Evolutionary conservation across 1,140 invertebrate genomes (phyloP).

Genomic region (Conopomorpha cramerella): DNA sequence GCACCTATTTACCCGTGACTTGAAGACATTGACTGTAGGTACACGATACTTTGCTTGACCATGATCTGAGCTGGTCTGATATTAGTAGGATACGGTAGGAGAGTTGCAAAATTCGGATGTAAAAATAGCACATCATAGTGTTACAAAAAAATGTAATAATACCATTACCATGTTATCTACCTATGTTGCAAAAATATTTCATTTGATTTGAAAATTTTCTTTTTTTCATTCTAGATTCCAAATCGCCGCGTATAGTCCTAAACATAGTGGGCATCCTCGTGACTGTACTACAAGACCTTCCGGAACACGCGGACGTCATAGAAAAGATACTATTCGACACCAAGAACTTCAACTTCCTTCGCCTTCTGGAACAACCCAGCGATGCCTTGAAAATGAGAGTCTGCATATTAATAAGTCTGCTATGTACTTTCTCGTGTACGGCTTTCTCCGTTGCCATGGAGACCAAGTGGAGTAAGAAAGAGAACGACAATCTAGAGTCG

Average conservation of each 20-base stretch:
- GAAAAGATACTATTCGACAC: slow-evolving; percentile 69
- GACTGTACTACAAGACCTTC: slow-evolving; percentile 73
- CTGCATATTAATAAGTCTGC: slow-evolving; percentile 69
- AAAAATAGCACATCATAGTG: too few relatives aligned
- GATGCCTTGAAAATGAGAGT: slow-evolving; percentile 64
- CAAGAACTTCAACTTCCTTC: slow-evolving; percentile 60
- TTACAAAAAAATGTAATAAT: too few relatives aligned
- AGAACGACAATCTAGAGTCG: slow-evolving; percentile 39
- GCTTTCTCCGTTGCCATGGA: slow-evolving; percentile 70
- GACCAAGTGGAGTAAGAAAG: slow-evolving; percentile 39
- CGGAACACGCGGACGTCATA: slow-evolving; percentile 75
- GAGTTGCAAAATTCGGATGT: too few relatives aligned
- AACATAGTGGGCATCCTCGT: slow-evolving; percentile 74
- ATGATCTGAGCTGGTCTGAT: too few relatives aligned
- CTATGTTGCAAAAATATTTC: too few relatives aligned
- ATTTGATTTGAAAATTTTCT: slow-evolving; percentile 3
- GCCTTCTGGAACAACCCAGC: slow-evolving; percentile 66
- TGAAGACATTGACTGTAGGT: too few relatives aligned
- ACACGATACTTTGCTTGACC: too few relatives aligned
- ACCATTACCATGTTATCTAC: too few relatives aligned
- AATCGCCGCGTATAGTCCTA: slow-evolving; percentile 64
- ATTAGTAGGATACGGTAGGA: too few relatives aligned
- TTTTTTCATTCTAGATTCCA: slow-evolving; percentile 62
- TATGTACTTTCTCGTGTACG: slow-evolving; percentile 68
- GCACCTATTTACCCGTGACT: too few relatives aligned